Conservation (phyloP, 53 echinoderm and acorn worm species). For the Patiria pectinifera region DNA sequence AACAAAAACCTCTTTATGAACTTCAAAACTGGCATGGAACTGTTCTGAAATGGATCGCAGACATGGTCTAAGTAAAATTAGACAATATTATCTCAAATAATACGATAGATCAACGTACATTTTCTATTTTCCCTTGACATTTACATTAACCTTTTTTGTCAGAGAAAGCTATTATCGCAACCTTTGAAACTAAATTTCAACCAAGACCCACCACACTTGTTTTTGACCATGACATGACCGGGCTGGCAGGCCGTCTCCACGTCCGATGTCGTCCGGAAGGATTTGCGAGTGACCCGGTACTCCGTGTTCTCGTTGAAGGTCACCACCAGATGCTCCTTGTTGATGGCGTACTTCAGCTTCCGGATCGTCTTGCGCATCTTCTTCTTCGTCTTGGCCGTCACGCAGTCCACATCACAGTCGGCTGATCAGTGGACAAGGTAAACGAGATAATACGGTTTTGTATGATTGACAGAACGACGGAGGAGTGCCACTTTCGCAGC, state of each 20-base stretch:
- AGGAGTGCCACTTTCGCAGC: too few species aligned
- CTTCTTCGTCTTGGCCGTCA: constrained; percentile 62
- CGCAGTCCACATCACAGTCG: constrained; percentile 83
- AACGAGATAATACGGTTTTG: neutral
- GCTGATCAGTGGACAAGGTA: constrained; percentile 27
- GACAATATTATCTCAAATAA: too few species aligned
- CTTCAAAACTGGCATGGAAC: too few species aligned
- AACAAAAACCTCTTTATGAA: too few species aligned
- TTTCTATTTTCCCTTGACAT: too few species aligned
- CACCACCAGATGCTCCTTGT: constrained; percentile 77
- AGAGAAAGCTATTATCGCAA: neutral
- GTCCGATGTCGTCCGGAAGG: constrained; percentile 67
- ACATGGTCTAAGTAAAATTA: too few species aligned
- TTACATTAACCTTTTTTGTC: too few species aligned
- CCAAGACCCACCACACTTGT: constrained; percentile 74
- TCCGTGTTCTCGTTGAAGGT: constrained; percentile 73
- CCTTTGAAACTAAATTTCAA: neutral
- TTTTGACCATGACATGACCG: constrained; percentile 83
- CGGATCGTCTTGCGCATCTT: constrained; percentile 78
- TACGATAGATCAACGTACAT: too few species aligned
- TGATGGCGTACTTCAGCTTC: constrained; percentile 74
- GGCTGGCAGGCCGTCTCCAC: constrained; percentile 74
- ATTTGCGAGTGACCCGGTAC: constrained; percentile 78
- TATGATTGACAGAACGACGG: too few species aligned
- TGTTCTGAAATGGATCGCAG: too few species aligned